Evolutionary conservation across 2,888 invertebrate genomes (phyloP), one percentile per base, ranked within the genome.

Genomic region (Agrochola lychnidis): DNA sequence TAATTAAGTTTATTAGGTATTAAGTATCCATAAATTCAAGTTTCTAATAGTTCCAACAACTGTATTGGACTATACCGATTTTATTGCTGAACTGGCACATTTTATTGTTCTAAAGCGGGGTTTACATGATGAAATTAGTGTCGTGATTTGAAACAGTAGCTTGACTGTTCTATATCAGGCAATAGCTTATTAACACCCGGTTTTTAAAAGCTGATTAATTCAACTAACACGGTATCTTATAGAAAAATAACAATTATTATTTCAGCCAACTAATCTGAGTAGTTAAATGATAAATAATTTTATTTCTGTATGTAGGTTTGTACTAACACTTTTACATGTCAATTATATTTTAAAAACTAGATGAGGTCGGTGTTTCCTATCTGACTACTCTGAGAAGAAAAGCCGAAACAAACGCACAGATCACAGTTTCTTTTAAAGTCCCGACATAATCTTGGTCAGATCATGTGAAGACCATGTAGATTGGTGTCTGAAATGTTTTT

Each of bases 1-100:
- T 42, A 67, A 67, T 83, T 40, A 45, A 62, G n/a, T 83, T 83
- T 72, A 80, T 83, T 79, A 71, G 36, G 45, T 48, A 63, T 42
- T 42, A 42, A 70, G n/a, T 64, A 61, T 62, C 36, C 14, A 81
- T 80, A 66, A 56, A 56, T 56, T 74, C 40, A 56, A 19, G 2
- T 25, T 19, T 1, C 2, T 66, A 70, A 66, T 68, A 9, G 4
- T 45, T 67, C 0, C 12, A 53, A 22, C 51, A 1, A 48, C 19
- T 56, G 10, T n/a, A 66, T 51, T 68, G 36, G n/a, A 30, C 7
- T 61, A 42, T 53, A 61, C 19, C 22, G 14, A 61, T 81, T 82
- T 81, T 76, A 81, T 81, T 81, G 48, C 25, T 68, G 5, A 40
- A 48, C 19, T 78, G 57, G n/a, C 14, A 45, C 30, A 64, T 73